Evolutionary conservation across 2,888 invertebrate species (phyloP), one percentile per base, ranked within the genome.

Genomic region (Strigamia transsilvanica): DNA sequence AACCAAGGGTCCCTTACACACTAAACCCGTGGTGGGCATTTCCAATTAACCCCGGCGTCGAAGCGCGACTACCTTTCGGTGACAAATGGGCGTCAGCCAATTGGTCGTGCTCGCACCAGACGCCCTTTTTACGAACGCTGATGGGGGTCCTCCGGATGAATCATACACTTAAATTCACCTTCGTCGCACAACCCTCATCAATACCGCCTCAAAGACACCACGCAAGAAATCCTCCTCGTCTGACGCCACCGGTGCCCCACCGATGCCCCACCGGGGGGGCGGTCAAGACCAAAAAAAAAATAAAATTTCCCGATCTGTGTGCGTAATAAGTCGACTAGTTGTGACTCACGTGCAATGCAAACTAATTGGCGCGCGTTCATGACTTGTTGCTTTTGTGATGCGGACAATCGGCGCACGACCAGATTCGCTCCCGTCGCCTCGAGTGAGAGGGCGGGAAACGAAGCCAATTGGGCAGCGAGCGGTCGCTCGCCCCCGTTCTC

Each of bases 331-430:
- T 51, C 23, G 61, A 61, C 3, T 61, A 18, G 18, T 10, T 18
- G 21, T 21, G 61, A 61, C n/a, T 21, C n/a, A 61, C 61, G 61
- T 61, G 61, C 61, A 12, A 23, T 21, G 61, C 61, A 61, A 61
- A 61, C 61, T 61, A 61, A 61, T 61, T 61, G 61, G 61, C 61
- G 61, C 21, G 61, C 61, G 61, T 61, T 21, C 18, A 61, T 61
- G 61, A 61, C 61, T 61, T 61, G 61, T 61, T 61, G 61, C 61
- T 61, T 51, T 61, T 61, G 61, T 61, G 61, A 61, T 18, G 61
- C 61, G 61, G 61, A 61, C 61, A 61, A 61, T 61, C 61, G 61
- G 61, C 61, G 61, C 61, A 61, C 61, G 61, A 61, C 21, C 61
- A 21, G 12, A 61, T 21, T 61, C 18, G 18, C 18, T 18, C 23